phyloP scores from a whole-genome alignment of 2,113 vertebrate species.

The Crocuta crocuta region DNA sequence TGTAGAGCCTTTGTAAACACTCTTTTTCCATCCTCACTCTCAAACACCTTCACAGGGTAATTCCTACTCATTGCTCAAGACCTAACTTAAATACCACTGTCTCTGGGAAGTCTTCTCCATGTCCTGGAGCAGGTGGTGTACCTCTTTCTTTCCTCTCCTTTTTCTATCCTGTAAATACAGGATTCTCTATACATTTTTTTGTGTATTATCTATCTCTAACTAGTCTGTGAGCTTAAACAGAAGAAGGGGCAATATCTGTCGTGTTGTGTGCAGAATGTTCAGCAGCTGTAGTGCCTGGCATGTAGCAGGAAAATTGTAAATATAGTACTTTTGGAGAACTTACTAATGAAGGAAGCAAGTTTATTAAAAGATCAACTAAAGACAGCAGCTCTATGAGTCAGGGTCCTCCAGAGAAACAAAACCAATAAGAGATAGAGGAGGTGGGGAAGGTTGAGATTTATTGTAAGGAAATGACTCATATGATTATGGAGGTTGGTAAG shows the following conservation, averaged over 20 bases:
- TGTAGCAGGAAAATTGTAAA: background rate
- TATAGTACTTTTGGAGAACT: background rate
- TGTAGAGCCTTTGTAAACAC: background rate
- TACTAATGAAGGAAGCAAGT: conserved; percentile 11
- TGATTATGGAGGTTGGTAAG: background rate
- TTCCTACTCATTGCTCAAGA: background rate
- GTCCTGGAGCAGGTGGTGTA: background rate
- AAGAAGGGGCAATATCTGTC: background rate
- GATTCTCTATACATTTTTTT: background rate
- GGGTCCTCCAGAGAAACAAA: background rate
- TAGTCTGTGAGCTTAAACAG: background rate
- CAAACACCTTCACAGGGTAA: background rate
- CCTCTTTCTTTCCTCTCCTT: background rate
- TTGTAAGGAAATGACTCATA: background rate
- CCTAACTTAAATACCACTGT: background rate
- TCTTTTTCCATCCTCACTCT: background rate
- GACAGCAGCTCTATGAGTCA: background rate
- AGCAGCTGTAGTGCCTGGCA: background rate
- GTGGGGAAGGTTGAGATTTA: background rate
- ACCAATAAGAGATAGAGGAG: background rate
- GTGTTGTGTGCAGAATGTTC: background rate
- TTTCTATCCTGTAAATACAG: background rate
- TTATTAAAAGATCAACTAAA: background rate
- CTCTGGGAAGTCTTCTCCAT: background rate
- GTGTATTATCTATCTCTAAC: background rate